Evolutionary conservation across 2,888 invertebrate species (phyloP).

Genomic region (Eupeodes luniger): DNA sequence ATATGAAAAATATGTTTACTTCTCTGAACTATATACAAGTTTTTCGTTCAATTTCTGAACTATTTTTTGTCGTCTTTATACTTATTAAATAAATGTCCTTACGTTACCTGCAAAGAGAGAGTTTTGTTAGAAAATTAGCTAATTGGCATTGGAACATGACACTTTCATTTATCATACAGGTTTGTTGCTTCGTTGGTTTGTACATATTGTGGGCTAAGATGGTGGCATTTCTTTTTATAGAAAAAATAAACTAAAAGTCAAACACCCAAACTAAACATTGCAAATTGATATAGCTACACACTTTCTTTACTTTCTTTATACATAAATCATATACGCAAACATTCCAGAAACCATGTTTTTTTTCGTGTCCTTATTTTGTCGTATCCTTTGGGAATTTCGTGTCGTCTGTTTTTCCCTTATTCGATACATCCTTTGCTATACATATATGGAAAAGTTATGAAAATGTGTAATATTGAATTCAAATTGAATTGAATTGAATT

Average conservation of each 20-base stretch:
- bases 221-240: conserved; percentile 12
- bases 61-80: not conserved
- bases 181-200: not conserved
- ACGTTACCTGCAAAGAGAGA: not conserved
- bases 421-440: not conserved
- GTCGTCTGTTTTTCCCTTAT: not conserved
- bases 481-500: conserved; percentile 32
- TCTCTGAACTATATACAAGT: conserved; percentile 1
- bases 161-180: conserved; percentile 19
- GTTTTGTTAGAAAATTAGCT: conserved; percentile 68
- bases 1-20: not conserved
- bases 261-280: conserved; percentile 37
- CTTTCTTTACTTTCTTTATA: not conserved
- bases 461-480: conserved; percentile 45
- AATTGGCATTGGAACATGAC: conserved; percentile 73
- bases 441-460: not conserved
- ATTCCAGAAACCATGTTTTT: conserved; percentile 32
- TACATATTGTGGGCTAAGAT: too few species aligned
- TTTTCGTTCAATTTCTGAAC: conserved; percentile 62
- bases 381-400: conserved; percentile 45
- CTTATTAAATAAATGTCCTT: too few species aligned
- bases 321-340: not conserved
- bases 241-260: conserved; percentile 11
- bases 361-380: not conserved
- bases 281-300: conserved; percentile 51